Conservation (phyloP, 1,140 invertebrate species). For the Leptinotarsa undecemlineata region DNA sequence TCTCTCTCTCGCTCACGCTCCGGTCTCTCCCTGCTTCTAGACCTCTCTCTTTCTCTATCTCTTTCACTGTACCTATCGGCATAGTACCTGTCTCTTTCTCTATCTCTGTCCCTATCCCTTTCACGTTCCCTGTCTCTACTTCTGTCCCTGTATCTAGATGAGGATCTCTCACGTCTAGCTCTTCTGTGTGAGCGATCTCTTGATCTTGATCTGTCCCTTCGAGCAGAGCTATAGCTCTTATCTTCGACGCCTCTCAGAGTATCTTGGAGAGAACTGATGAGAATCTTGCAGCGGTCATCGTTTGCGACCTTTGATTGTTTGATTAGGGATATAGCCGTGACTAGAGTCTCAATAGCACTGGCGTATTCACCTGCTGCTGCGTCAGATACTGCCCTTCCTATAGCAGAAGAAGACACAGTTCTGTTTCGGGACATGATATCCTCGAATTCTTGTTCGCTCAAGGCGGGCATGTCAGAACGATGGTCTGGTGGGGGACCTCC, state of each 20-base stretch:
- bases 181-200: slow-evolving; percentile 74
- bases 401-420: slow-evolving; percentile 95
- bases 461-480: slow-evolving; percentile 66
- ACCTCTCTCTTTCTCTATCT: slow-evolving; percentile 57
- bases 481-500: slow-evolving; percentile 56
- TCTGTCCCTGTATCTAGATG: slow-evolving; percentile 75
- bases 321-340: slow-evolving; percentile 97
- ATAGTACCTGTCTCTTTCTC: slow-evolving; percentile 55
- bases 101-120: slow-evolving; percentile 54
- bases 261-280: slow-evolving; percentile 95
- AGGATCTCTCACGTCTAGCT: slow-evolving; percentile 75
- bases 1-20: slow-evolving; percentile 65
- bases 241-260: slow-evolving; percentile 96
- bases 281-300: slow-evolving; percentile 97
- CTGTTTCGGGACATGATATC: slow-evolving; percentile 97
- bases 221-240: slow-evolving; percentile 84
- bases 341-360: slow-evolving; percentile 96
- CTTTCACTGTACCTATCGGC: slow-evolving; percentile 55
- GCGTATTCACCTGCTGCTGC: slow-evolving; percentile 96
- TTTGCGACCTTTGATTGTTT: slow-evolving; percentile 98
- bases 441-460: slow-evolving; percentile 95
- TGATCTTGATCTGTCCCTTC: slow-evolving; percentile 67
- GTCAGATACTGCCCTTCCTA: slow-evolving; percentile 94
- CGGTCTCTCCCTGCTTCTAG: slow-evolving; percentile 52
- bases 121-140: slow-evolving; percentile 71